A percentile compares a stretch with the other conserved stretches of the same genome.
phyloP scores from a whole-genome alignment of 2,888 invertebrate species.

The Agonopterix heracliana region DNA sequence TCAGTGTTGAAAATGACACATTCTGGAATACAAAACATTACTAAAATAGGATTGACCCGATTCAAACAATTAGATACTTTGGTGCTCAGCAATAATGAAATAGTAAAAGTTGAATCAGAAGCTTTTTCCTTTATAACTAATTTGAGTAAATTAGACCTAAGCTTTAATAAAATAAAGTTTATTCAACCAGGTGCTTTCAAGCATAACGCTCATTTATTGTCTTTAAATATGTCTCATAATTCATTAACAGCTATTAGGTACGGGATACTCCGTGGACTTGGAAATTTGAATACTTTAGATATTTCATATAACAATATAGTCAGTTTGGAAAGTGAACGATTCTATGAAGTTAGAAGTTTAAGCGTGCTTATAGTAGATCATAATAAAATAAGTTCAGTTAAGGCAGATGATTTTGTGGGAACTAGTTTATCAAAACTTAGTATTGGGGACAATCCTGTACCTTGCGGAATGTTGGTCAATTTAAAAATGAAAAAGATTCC shows the following conservation, averaged over 20 bases:
- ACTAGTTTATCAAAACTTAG: constrained; percentile 37
- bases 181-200: constrained; percentile 50
- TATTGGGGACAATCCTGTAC: constrained; percentile 53
- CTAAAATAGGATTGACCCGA: constrained; percentile 25
- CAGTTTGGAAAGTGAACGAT: constrained; percentile 41
- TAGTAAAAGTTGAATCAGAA: constrained; percentile 16
- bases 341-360: constrained; percentile 38
- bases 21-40: constrained; percentile 30
- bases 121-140: constrained; percentile 2
- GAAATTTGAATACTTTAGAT: constrained; percentile 36
- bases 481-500: constrained; percentile 21
- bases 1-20: constrained; percentile 29
- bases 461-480: constrained; percentile 39
- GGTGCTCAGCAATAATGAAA: constrained; percentile 33
- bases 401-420: constrained; percentile 34
- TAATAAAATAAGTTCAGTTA: constrained; percentile 39
- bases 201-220: constrained; percentile 30
- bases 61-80: constrained; percentile 28
- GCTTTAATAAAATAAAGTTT: constrained; percentile 39
- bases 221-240: constrained; percentile 51
- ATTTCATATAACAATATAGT: constrained; percentile 45
- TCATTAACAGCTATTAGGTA: constrained; percentile 33
- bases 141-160: constrained; percentile 38
- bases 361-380: constrained; percentile 40
- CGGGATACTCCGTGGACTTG: constrained; percentile 44